phyloP scores from a whole-genome alignment of 2,113 vertebrate species.

The Tragelaphus strepsiceros region DNA sequence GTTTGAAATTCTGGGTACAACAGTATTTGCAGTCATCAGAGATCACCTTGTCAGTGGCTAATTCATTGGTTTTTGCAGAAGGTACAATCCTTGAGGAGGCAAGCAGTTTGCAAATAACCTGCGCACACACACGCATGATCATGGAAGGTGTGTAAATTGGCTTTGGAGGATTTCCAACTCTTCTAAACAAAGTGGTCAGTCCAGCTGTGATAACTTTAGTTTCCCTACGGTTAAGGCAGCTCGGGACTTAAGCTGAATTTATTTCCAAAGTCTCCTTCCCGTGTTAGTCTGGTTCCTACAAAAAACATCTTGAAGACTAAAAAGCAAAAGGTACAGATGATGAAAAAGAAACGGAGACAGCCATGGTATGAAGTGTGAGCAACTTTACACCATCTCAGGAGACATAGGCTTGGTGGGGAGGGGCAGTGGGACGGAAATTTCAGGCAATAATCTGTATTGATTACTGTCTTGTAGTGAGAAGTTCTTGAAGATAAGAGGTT shows the following conservation, averaged over 20 bases:
- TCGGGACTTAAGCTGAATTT: not conserved
- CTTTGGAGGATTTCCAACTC: constrained; percentile 48
- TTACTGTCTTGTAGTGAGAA: not conserved
- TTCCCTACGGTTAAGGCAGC: not conserved
- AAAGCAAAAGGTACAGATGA: not conserved
- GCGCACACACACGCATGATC: not conserved
- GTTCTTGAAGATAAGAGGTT: not conserved
- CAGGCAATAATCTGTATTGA: not conserved
- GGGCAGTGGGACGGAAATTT: not conserved
- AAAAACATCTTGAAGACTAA: not conserved
- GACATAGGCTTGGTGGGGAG: not conserved
- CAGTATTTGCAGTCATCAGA: not conserved
- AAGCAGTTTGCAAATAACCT: constrained; percentile 17
- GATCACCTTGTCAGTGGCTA: not conserved
- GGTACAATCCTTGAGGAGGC: not conserved
- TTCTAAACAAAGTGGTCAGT: not conserved
- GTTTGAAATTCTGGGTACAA: not conserved
- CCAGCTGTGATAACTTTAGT: not conserved
- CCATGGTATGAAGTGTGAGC: too few relatives aligned
- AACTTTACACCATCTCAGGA: not conserved
- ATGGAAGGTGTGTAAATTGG: not conserved
- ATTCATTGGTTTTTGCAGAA: not conserved
- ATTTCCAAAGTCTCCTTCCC: not conserved
- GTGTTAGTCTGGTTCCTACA: not conserved
- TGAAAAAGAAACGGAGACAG: not conserved